A percentile compares a stretch with the other conserved stretches of the same genome.
phyloP scores from a whole-genome alignment of 1,140 invertebrate genomes.

The Trichonephila clavipes region DNA sequence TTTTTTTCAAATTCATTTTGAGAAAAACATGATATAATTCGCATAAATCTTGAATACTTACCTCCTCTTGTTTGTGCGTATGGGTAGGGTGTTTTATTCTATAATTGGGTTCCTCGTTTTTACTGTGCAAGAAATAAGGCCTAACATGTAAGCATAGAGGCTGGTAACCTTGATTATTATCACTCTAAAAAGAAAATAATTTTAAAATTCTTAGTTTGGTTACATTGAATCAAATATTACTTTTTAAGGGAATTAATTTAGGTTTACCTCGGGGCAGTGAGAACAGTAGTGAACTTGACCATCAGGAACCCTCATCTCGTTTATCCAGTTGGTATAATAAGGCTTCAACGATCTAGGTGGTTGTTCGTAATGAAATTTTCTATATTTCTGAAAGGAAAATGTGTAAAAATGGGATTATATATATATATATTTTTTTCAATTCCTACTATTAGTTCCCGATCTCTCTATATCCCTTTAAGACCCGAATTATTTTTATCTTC shows the following conservation, averaged over 20 bases:
- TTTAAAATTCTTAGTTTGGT: no score
- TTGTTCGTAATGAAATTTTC: not conserved
- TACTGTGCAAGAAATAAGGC: no score
- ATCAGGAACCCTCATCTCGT: not conserved
- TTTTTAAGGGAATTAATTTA: not conserved
- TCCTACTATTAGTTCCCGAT: no score
- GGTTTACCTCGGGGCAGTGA: not conserved
- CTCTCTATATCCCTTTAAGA: no score
- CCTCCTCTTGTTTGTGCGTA: not conserved
- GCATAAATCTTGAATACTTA: not conserved
- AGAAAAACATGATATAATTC: no score
- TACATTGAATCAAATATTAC: not conserved
- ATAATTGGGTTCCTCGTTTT: not conserved
- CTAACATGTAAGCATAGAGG: no score
- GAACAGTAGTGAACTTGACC: not conserved
- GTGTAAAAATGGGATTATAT: no score
- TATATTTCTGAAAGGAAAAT: not conserved
- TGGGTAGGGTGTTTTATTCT: not conserved
- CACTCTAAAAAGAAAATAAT: no score
- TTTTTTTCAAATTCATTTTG: no score
- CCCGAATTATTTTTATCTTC: no score
- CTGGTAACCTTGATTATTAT: no score
- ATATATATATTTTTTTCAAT: no score
- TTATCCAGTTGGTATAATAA: not conserved
- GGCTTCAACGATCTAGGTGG: not conserved